phyloP scores from a whole-genome alignment of 2,113 vertebrate genomes.

The Takifugu flavidus region DNA sequence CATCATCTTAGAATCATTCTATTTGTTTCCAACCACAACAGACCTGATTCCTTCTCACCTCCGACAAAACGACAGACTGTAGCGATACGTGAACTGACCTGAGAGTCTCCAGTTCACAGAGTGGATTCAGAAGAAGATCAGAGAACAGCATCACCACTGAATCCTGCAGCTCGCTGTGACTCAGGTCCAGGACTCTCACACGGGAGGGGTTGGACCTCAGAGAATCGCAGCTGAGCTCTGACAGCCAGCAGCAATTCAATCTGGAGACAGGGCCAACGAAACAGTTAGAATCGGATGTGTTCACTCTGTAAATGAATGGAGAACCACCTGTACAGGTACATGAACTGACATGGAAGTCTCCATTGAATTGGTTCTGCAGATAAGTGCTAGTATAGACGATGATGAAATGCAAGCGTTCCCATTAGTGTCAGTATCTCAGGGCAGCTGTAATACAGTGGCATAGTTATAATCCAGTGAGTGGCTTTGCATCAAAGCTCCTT shows the following conservation, averaged over 20 bases:
- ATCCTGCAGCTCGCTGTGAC: slow-evolving; percentile 15
- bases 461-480: no score
- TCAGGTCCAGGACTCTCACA: slow-evolving; percentile 18
- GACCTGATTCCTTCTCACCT: no score
- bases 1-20: not conserved
- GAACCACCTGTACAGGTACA: no score
- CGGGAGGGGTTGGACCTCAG: slow-evolving; percentile 8
- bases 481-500: no score
- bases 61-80: no score
- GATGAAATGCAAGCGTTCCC: no score
- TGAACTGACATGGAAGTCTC: not conserved
- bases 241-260: not conserved
- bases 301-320: no score
- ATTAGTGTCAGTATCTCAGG: no score
- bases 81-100: not conserved
- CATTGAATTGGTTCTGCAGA: not conserved
- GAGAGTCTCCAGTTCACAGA: not conserved
- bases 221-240: not conserved
- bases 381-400: no score
- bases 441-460: no score
- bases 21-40: no score
- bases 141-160: slow-evolving; percentile 4
- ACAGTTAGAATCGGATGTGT: no score
- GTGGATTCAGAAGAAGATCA: not conserved
- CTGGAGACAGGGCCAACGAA: not conserved